Evolutionary conservation across 2,113 vertebrate genomes (phyloP).

Genomic region (Paracanthobrama guichenoti): DNA sequence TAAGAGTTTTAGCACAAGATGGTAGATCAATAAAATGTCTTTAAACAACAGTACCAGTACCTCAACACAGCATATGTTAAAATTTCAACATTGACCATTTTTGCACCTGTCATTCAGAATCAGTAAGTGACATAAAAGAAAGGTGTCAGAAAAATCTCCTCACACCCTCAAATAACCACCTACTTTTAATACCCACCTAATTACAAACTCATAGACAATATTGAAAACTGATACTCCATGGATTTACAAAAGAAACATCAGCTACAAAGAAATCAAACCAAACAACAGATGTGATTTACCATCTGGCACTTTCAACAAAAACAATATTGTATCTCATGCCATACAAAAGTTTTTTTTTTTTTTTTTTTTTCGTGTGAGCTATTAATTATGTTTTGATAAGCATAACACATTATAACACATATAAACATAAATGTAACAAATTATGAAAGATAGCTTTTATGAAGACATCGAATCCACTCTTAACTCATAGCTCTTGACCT

Average conservation of each 20-base stretch:
- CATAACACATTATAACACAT: no score
- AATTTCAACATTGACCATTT: no score
- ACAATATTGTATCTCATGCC: neutral
- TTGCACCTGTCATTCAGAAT: no score
- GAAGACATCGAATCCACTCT: neutral
- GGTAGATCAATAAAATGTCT: neutral
- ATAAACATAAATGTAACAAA: no score
- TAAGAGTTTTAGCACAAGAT: neutral
- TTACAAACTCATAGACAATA: neutral
- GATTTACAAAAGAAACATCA: neutral
- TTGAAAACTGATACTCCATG: neutral
- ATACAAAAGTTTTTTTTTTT: no score
- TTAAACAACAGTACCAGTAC: no score
- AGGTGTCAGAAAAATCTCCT: neutral
- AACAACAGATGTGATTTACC: neutral
- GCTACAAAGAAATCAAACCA: neutral
- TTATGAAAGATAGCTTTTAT: neutral
- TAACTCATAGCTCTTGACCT: neutral
- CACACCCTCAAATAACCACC: neutral
- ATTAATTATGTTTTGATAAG: no score
- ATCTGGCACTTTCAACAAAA: neutral
- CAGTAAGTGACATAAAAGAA: no score
- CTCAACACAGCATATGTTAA: neutral
- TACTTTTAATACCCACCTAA: neutral
- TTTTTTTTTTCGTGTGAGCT: no score